Evolutionary conservation across 2,797 vertebrate genomes (phyloP).

Genomic region (Luscinia megarhynchos): DNA sequence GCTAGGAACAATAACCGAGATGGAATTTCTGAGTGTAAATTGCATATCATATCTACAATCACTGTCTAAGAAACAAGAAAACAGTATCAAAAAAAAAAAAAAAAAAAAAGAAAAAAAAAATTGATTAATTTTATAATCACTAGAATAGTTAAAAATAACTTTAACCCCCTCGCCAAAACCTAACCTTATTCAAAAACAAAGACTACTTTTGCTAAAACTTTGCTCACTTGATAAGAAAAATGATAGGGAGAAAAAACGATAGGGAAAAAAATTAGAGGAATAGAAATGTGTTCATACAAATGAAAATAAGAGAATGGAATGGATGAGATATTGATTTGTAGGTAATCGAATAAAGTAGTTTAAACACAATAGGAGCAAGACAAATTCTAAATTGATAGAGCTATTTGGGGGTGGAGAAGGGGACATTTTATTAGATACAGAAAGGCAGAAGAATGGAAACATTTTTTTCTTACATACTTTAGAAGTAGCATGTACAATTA

Average conservation of each 20-base stretch:
- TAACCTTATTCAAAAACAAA: not conserved
- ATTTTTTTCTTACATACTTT: not conserved
- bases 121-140: not conserved
- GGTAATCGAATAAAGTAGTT: not conserved
- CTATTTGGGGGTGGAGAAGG: not conserved
- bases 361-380: not conserved
- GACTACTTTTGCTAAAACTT: not conserved
- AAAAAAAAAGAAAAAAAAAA: not conserved
- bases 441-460: not conserved
- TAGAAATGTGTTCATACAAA: not conserved
- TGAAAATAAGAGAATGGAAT: not conserved
- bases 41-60: not conserved
- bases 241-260: not conserved
- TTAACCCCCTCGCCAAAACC: accelerated
- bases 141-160: not conserved
- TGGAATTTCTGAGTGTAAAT: slow-evolving; percentile 35
- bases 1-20: not conserved
- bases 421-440: not conserved
- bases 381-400: not conserved
- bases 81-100: not conserved
- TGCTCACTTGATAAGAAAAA: not conserved
- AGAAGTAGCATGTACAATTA: not conserved
- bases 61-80: not conserved
- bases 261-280: accelerated
- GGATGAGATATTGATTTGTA: not conserved